Evolutionary conservation across 2,797 vertebrate species (phyloP), one percentile per base, ranked within the genome.

Genomic region (Syngnathus rostellatus): DNA sequence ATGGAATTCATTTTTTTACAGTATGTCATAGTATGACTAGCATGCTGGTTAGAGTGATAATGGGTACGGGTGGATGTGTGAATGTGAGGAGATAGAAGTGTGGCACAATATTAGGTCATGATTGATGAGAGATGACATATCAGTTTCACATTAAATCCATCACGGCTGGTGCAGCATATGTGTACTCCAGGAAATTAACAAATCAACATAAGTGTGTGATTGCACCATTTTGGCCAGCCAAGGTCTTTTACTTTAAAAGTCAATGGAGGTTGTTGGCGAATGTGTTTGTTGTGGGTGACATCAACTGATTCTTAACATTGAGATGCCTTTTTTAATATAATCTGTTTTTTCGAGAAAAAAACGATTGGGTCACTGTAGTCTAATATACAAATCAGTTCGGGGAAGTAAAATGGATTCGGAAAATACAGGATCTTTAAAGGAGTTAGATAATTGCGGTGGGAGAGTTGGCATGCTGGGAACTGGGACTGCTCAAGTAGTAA

Each of bases 71-170:
- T 7, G 31, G 17, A 6, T 58, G 45, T 54, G 63, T 62, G 62
- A 17, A 53, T 53, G 61, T 45, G 61, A 14, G 63, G n/a, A 46
- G 11, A 17, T 37, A 21, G 66, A 12, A 12, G 55, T 37, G 25
- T 68, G 60, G 11, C 72, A 75, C 46, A 68, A 54, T 67, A 60
- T 23, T 59, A 77, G 62, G 45, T 51, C 65, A 67, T 85, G 81
- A 86, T 82, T 80, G 80, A 88, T 83, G 77, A 75, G 68, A 40
- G 68, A 68, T 85, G 85, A 83, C 81, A 84, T 67, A 69, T 69
- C 61, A 58, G 71, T 74, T 81, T 83, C 77, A 82, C 75, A 72
- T 78, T 72, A 83, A 82, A 88, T 89, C 76, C 70, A 82, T 85
- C 79, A 86, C 60, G 38, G 63, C 67, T 72, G 72, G 68, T 69